Conservation (phyloP, 2,888 invertebrate genomes). For the Azorinus chamasolen region DNA sequence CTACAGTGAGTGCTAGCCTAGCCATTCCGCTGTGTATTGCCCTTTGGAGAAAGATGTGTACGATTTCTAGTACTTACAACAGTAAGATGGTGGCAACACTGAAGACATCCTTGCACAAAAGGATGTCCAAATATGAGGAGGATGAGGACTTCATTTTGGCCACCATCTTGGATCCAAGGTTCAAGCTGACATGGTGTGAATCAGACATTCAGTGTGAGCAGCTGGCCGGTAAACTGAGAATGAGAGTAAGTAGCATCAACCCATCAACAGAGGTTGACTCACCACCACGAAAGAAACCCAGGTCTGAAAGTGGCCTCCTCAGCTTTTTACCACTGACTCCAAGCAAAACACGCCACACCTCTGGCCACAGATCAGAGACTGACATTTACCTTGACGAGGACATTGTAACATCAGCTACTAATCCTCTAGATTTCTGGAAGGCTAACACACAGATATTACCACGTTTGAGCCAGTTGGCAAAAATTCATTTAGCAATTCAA, state of each 20-base stretch:
- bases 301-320: slow-evolving; percentile 24
- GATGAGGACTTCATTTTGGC: slow-evolving; percentile 24
- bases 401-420: slow-evolving; percentile 7
- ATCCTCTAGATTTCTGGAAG: slow-evolving; percentile 27
- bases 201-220: not conserved
- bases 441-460: slow-evolving; percentile 14
- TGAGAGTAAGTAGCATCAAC: not conserved
- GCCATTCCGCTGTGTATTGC: slow-evolving; percentile 28
- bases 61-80: slow-evolving; percentile 24
- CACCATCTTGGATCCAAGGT: slow-evolving; percentile 33
- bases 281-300: slow-evolving; percentile 14
- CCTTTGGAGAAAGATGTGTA: slow-evolving; percentile 10
- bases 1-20: slow-evolving; percentile 7
- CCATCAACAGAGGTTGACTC: not conserved
- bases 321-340: slow-evolving; percentile 27
- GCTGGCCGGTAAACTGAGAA: not conserved
- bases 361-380: slow-evolving; percentile 4
- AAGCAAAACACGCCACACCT: not conserved
- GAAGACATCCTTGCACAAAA: slow-evolving; percentile 5
- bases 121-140: slow-evolving; percentile 21
- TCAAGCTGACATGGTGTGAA: slow-evolving; percentile 29
- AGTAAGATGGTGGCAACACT: slow-evolving; percentile 34
- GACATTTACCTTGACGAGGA: slow-evolving; percentile 14
- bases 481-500: slow-evolving; percentile 26
- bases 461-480: slow-evolving; percentile 12